phyloP scores from a whole-genome alignment of 2,797 vertebrate genomes.

The Knipowitschia caucasica region DNA sequence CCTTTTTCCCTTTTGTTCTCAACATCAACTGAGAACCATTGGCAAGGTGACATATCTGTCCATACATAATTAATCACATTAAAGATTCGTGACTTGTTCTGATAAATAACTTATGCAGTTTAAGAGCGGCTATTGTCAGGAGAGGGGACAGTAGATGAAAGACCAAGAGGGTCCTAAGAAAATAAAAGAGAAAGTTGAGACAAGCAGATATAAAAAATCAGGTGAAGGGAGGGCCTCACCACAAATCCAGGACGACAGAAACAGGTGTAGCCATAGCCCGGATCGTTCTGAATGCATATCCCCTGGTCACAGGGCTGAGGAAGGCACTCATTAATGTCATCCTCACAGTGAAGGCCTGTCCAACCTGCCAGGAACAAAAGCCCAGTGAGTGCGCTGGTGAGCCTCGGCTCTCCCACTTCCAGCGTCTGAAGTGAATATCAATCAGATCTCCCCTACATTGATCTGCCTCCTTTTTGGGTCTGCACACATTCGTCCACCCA shows the following conservation, averaged over 20 bases:
- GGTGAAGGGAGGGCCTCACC: slow-evolving; percentile 70
- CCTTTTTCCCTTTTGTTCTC: neutral
- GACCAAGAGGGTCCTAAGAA: slow-evolving; percentile 22
- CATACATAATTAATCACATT: slow-evolving; percentile 5
- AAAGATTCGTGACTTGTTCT: neutral
- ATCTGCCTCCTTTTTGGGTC: slow-evolving; percentile 73
- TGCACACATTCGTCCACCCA: slow-evolving; percentile 51
- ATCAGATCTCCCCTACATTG: slow-evolving; percentile 74
- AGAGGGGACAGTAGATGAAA: slow-evolving; percentile 15
- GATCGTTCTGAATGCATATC: slow-evolving; percentile 80
- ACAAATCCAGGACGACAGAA: slow-evolving; percentile 85
- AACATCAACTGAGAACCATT: neutral
- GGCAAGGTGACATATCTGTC: neutral
- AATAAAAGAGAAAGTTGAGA: slow-evolving; percentile 11
- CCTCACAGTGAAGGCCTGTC: slow-evolving; percentile 81
- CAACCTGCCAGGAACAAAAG: slow-evolving; percentile 83
- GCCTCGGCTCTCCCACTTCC: slow-evolving; percentile 67
- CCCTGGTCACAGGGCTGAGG: slow-evolving; percentile 80
- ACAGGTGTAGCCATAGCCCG: slow-evolving; percentile 81
- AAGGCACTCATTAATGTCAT: slow-evolving; percentile 84
- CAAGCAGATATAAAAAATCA: slow-evolving; percentile 29
- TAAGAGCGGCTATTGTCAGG: neutral
- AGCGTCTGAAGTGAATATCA: slow-evolving; percentile 80
- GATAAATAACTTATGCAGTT: slow-evolving; percentile 2
- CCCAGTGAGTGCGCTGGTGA: slow-evolving; percentile 73